phyloP scores from a whole-genome alignment of 2,113 vertebrate genomes.

The Takifugu flavidus region DNA sequence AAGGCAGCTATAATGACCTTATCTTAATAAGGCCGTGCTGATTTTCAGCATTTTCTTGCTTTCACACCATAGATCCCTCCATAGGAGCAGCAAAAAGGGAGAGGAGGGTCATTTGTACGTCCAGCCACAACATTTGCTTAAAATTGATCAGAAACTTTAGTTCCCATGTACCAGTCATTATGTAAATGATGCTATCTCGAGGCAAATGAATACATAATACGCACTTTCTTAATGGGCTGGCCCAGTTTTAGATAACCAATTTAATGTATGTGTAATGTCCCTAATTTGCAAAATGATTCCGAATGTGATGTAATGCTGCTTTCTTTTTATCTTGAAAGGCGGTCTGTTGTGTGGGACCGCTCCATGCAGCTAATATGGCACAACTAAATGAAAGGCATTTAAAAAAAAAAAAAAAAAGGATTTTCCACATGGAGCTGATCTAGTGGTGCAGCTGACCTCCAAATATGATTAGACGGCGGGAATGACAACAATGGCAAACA shows the following conservation, averaged over 20 bases:
- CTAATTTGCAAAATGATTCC: conserved; percentile 71
- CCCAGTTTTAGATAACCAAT: conserved; percentile 67
- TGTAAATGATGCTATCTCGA: conserved; percentile 69
- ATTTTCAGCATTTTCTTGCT: conserved; percentile 69
- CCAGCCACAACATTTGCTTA: conserved; percentile 47
- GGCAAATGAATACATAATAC: conserved; percentile 74
- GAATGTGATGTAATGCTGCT: conserved; percentile 72
- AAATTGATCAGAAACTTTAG: conserved; percentile 57
- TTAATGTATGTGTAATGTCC: conserved; percentile 68
- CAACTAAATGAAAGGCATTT: conserved; percentile 71
- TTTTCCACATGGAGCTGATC: conserved; percentile 65
- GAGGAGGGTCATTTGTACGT: conserved; percentile 14
- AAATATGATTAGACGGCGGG: conserved; percentile 72
- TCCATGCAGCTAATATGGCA: conserved; percentile 71
- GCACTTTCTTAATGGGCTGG: conserved; percentile 63
- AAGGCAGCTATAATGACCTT: conserved; percentile 64
- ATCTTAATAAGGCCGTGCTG: conserved; percentile 65
- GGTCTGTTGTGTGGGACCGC: conserved; percentile 61
- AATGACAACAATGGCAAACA: conserved; percentile 66
- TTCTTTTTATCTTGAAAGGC: conserved; percentile 75
- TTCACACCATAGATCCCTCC: conserved; percentile 50
- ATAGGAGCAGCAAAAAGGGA: conserved; percentile 32
- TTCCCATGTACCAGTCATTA: conserved; percentile 70
- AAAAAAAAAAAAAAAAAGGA: conserved; percentile 14
- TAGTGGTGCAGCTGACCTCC: conserved; percentile 64